phyloP scores from a whole-genome alignment of 2,113 vertebrate genomes.

The Pseudorectes ferrugineus region DNA sequence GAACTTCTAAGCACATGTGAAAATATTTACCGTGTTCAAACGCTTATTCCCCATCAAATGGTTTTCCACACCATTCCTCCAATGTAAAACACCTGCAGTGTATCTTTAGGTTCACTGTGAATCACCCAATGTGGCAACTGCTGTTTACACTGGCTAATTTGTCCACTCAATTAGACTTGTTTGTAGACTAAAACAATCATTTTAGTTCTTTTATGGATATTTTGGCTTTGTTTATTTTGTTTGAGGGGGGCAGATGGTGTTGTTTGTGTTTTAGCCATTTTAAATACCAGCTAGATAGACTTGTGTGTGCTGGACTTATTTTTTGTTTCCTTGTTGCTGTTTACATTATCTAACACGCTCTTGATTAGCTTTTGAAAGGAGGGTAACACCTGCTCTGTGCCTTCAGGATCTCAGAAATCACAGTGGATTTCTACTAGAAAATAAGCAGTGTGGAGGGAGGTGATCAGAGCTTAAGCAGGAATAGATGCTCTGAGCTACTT shows the following conservation, averaged over 20 bases:
- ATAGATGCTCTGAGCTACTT: background rate
- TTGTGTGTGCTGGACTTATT: background rate
- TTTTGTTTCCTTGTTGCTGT: background rate
- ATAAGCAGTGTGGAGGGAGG: background rate
- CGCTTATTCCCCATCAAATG: background rate
- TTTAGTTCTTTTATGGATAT: background rate
- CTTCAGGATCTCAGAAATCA: background rate
- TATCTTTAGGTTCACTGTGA: background rate
- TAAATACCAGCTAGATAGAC: background rate
- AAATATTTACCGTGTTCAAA: background rate
- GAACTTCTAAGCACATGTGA: background rate
- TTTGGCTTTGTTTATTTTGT: background rate
- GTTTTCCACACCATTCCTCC: background rate
- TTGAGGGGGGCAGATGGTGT: rapidly evolving
- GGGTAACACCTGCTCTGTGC: background rate
- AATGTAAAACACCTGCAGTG: background rate
- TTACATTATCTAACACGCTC: background rate
- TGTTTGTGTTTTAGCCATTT: background rate
- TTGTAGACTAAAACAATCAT: background rate
- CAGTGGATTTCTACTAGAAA: background rate
- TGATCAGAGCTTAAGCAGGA: background rate
- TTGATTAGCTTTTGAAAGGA: background rate
- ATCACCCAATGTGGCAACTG: background rate
- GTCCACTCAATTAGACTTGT: background rate
- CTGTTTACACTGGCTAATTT: background rate